Evolutionary conservation across 2,888 invertebrate genomes (phyloP), one percentile per base, ranked within the genome.

Genomic region (Lithodes maja): DNA sequence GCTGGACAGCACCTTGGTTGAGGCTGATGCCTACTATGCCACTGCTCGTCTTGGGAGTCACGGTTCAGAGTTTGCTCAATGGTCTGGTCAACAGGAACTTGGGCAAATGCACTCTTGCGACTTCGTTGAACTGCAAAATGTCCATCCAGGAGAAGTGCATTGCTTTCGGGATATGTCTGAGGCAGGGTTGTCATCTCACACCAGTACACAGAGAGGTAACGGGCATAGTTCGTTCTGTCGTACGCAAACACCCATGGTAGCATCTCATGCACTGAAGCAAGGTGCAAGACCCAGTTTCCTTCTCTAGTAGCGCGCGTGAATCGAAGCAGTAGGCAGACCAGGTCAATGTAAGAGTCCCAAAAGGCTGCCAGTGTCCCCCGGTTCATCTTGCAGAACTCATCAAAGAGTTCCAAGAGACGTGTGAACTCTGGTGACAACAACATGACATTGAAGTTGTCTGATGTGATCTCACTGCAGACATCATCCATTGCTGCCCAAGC

Each of bases 61-160:
- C 54, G n/a, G 68, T 82, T 82, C 9, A 82, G 61, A n/a, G 83
- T 61, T 82, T 82, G 83, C 50, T 82, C 83, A 82, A 82, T 69
- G 12, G 69, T 82, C 50, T 82, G 83, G 69, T 82, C 83, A 7
- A 82, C 49, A 69, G 83, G 83, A 33, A 82, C 68, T 82, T 82
- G 83, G 17, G 83, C 69, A 82, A 82, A 82, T 61, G 83, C 83
- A 69, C 69, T 69, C n/a, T 80, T 61, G 61, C 9, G 68, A 49
- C 83, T 82, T n/a, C 83, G 61, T 82, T 82, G 83, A 49, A 82
- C 83, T 68, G 83, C n/a, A 82, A 82, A 68, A 15, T 82, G 83
- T 7, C 83, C 83, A 69, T 82, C 69, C 69, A n/a, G 15, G 15
- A 82, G 54, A n/a, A 80, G 17, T 52, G 53, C 55, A 55, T 80